A percentile compares a stretch with the other conserved stretches of the same genome.
phyloP scores from a whole-genome alignment of 2,797 vertebrate genomes.

The Microctenopoma lineatum region DNA sequence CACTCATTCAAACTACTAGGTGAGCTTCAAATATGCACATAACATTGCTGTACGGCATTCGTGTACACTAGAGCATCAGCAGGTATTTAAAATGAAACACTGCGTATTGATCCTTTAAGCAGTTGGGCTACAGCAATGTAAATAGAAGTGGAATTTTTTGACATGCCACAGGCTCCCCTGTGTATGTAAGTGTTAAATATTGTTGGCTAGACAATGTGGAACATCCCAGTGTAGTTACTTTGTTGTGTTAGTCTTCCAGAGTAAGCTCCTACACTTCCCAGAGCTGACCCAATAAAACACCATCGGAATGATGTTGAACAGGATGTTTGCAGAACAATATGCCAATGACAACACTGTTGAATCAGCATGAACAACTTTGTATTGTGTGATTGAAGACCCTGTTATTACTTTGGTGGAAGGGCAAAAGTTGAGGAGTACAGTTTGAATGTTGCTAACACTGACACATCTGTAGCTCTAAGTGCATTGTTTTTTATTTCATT shows the following conservation, averaged over 20 bases:
- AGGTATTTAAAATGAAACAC: neutral
- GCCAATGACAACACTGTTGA: constrained; percentile 37
- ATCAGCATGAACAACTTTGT: constrained; percentile 9
- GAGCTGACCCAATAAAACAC: constrained; percentile 20
- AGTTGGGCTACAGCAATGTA: constrained; percentile 47
- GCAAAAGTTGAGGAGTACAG: neutral
- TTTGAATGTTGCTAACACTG: neutral
- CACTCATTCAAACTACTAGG: constrained; percentile 54
- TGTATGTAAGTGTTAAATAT: no score
- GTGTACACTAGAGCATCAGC: constrained; percentile 36
- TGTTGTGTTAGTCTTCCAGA: constrained; percentile 1
- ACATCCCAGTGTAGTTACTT: neutral
- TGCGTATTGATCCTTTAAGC: constrained; percentile 43
- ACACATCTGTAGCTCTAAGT: neutral
- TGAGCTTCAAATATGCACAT: constrained; percentile 50
- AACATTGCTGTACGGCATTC: constrained; percentile 40
- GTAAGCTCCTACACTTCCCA: constrained; percentile 15
- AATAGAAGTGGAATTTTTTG: neutral
- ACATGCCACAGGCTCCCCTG: neutral
- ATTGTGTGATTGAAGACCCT: neutral
- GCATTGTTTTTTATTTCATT: neutral
- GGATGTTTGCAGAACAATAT: constrained; percentile 28
- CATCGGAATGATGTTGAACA: constrained; percentile 3
- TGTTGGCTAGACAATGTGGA: neutral
- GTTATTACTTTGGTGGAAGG: neutral